A percentile compares a stretch with the other conserved stretches of the same genome.
These are phyloP conservation scores for Phymastichus coffea DNA, from an alignment of 1,140 invertebrate species.

Conservation along the genomic window DNA sequence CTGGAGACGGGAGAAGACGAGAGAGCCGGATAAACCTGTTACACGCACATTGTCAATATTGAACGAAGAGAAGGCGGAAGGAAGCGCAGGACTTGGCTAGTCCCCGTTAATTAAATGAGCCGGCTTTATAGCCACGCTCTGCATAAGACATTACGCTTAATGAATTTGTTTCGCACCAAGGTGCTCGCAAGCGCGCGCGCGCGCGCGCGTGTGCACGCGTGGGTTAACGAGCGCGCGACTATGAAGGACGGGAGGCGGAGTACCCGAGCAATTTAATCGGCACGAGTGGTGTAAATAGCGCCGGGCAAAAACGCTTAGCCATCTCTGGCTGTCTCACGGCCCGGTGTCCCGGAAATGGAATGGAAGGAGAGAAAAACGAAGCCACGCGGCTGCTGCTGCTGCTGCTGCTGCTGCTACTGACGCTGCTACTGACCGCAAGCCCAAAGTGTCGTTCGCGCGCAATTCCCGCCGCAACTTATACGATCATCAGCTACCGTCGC, in stretches of 20 bases:
- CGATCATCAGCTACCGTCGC: no score
- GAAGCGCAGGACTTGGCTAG: no score
- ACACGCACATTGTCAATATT: not conserved
- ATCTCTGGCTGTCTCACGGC: no score
- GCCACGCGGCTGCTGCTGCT: not conserved
- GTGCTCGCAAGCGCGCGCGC: not conserved
- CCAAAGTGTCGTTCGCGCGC: no score
- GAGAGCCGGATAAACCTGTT: not conserved
- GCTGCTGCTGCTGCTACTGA: no score
- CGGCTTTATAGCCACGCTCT: not conserved
- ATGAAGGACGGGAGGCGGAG: not conserved
- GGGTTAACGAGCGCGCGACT: no score
- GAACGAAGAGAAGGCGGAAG: no score
- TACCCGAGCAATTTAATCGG: conserved; percentile 14
- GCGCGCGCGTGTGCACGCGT: not conserved
- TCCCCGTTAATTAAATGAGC: conserved; percentile 27
- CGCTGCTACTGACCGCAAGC: no score
- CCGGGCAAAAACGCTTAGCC: not conserved
- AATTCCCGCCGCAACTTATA: no score
- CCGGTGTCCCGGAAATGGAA: conserved; percentile 14
- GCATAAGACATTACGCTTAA: conserved; percentile 23
- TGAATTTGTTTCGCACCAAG: conserved; percentile 22
- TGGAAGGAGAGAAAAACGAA: conserved; percentile 1
- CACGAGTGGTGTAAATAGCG: not conserved
- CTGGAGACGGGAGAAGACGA: not conserved